These are phyloP conservation scores for Cataglyphis cursor DNA, from an alignment of 2,888 invertebrate genomes.

Conservation along the genomic window DNA sequence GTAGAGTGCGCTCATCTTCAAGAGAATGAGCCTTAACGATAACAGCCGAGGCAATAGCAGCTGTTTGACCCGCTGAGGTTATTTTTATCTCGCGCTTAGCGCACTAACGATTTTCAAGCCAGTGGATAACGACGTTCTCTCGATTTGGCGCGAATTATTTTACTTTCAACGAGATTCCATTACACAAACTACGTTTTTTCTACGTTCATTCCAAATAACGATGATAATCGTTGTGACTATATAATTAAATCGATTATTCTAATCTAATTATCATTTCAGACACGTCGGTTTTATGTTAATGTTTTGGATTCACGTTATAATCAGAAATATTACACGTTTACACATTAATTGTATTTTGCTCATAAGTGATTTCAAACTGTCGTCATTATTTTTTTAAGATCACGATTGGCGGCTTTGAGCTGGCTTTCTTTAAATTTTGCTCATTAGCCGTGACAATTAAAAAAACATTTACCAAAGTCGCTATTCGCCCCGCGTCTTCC, in stretches of 20 bases:
- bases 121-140: not conserved
- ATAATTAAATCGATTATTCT: constrained; percentile 3
- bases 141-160: constrained; percentile 33
- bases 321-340: not conserved
- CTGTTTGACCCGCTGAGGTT: constrained; percentile 52
- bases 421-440: not conserved
- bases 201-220: not conserved
- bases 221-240: not conserved
- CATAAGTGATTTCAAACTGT: not conserved
- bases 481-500: not conserved
- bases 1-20: constrained; percentile 64
- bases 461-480: constrained; percentile 9
- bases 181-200: not conserved
- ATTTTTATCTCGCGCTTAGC: constrained; percentile 53
- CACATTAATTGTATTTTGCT: not conserved
- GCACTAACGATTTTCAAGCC: constrained; percentile 58
- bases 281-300: not conserved
- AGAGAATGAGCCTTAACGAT: constrained; percentile 63
- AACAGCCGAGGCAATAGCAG: constrained; percentile 66
- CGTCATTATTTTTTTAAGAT: not conserved
- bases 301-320: not conserved
- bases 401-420: not conserved
- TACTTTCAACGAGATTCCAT: constrained; percentile 16
- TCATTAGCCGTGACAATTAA: constrained; percentile 12
- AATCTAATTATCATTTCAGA: not conserved